Evolutionary conservation across 1,140 invertebrate genomes (phyloP).

Genomic region (Orius insidiosus): DNA sequence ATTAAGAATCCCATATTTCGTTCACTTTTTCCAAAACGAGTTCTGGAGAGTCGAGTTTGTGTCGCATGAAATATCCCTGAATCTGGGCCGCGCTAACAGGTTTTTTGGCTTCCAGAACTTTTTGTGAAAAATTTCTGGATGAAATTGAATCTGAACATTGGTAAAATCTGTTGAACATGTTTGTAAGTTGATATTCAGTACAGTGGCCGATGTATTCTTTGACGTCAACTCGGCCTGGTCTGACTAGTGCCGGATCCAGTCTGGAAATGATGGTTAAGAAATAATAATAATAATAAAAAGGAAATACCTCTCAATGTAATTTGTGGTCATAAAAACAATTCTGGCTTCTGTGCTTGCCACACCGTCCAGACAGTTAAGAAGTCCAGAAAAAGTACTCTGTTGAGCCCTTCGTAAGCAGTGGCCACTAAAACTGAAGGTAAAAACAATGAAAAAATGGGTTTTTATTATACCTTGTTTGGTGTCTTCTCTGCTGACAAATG

Average conservation of each 20-base stretch:
- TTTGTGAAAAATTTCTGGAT: constrained; percentile 46
- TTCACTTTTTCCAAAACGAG: constrained; percentile 4
- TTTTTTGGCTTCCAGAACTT: constrained; percentile 17
- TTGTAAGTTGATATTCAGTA: constrained; percentile 54
- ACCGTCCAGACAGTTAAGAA: constrained; percentile 95
- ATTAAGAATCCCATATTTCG: constrained; percentile 7
- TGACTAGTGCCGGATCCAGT: constrained; percentile 87
- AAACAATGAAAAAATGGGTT: constrained; percentile 2
- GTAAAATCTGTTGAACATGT: constrained; percentile 88
- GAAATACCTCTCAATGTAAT: constrained; percentile 78
- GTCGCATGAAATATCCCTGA: constrained; percentile 82
- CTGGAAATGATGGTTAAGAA: constrained; percentile 28
- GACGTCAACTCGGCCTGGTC: constrained; percentile 89
- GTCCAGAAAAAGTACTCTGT: constrained; percentile 86
- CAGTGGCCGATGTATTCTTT: constrained; percentile 88
- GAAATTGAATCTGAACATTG: constrained; percentile 30
- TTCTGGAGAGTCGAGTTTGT: constrained; percentile 33
- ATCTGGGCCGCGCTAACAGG: constrained; percentile 82
- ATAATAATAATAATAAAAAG: neutral
- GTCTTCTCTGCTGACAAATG: constrained; percentile 80
- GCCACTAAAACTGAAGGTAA: constrained; percentile 37
- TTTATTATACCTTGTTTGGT: constrained; percentile 33
- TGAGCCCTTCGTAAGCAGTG: constrained; percentile 82
- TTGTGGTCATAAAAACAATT: constrained; percentile 99
- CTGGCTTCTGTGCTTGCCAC: constrained; percentile 96